phyloP scores from a whole-genome alignment of 2,797 vertebrate genomes.

The Hydrolagus colliei region DNA sequence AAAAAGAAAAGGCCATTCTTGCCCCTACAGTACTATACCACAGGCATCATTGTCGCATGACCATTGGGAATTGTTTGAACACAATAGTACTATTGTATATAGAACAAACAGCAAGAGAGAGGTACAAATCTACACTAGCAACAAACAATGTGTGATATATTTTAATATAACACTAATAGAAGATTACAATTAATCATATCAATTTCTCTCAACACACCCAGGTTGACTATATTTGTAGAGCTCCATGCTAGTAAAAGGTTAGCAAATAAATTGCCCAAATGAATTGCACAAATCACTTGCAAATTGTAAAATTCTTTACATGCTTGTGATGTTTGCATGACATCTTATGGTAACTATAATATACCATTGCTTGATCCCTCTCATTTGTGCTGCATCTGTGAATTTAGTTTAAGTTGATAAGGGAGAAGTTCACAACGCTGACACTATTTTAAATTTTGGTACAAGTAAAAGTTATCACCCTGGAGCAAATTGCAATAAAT shows the following conservation, averaged over 20 bases:
- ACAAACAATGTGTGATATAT: not conserved
- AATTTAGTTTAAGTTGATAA: not conserved
- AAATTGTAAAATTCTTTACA: not conserved
- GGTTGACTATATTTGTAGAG: not conserved
- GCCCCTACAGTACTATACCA: not conserved
- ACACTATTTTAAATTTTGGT: not conserved
- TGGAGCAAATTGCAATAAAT: conserved; percentile 8
- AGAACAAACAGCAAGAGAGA: not conserved
- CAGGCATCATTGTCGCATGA: no score
- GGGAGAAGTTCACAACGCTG: not conserved
- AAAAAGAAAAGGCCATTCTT: not conserved
- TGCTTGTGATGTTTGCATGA: not conserved
- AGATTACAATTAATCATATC: not conserved
- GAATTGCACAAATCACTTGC: not conserved
- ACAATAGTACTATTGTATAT: not conserved
- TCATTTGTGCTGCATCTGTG: not conserved
- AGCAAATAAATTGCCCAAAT: no score
- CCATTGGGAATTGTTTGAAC: not conserved
- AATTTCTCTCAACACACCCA: not conserved
- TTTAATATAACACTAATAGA: not conserved
- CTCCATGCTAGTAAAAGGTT: not conserved
- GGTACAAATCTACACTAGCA: not conserved
- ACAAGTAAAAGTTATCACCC: not conserved
- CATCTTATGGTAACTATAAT: no score
- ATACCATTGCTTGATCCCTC: no score